Percentiles rank a stretch among this genome's conserved stretches.
These are phyloP conservation scores for Copidosoma floridanum DNA, from an alignment of 1,140 invertebrate species.

Conservation along the genomic window DNA sequence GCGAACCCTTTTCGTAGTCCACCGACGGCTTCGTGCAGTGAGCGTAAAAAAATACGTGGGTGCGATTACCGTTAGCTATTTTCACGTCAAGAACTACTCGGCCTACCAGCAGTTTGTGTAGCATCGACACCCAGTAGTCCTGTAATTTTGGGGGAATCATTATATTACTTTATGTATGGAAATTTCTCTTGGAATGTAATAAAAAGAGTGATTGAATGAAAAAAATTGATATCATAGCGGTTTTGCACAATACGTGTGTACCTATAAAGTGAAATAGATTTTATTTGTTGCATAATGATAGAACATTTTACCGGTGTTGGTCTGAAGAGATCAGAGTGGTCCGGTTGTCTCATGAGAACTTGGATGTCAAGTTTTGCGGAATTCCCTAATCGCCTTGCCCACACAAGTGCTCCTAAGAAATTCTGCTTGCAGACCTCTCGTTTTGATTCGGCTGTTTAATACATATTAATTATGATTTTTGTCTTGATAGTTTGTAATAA, in stretches of 20 bases:
- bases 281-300: no score
- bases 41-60: constrained; percentile 47
- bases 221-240: no score
- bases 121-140: constrained; percentile 57
- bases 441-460: constrained; percentile 46
- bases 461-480: not conserved
- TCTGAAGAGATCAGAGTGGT: constrained; percentile 37
- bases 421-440: constrained; percentile 40
- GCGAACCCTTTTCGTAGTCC: constrained; percentile 43
- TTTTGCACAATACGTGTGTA: no score
- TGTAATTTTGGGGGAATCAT: constrained; percentile 34
- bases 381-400: constrained; percentile 50
- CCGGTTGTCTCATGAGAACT: constrained; percentile 53
- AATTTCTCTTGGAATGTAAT: not conserved
- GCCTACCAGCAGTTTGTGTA: constrained; percentile 56
- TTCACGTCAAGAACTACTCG: constrained; percentile 50
- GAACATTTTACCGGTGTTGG: constrained; percentile 55
- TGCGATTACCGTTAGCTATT: constrained; percentile 38
- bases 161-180: not conserved
- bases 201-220: no score
- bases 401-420: constrained; percentile 51
- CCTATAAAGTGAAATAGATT: not conserved
- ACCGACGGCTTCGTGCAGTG: constrained; percentile 52
- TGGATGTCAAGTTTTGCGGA: constrained; percentile 52
- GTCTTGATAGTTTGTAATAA: not conserved